A percentile compares a stretch with the other conserved stretches of the same genome.
Evolutionary conservation across 53 echinoderm and acorn worm species (phyloP).

Genomic region (Paelopatides confundens): DNA sequence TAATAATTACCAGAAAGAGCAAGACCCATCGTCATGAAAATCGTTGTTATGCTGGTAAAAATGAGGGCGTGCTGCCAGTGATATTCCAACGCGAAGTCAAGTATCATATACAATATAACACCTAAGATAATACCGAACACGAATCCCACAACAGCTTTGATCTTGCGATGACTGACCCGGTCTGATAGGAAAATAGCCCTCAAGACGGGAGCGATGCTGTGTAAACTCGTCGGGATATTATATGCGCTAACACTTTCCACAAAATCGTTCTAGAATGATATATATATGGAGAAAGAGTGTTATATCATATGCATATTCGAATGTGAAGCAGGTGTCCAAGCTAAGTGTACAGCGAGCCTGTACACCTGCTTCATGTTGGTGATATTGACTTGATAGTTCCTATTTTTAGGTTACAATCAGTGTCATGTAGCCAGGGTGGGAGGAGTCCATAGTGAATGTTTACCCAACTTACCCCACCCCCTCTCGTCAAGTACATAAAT

Average conservation of each 20-base stretch:
- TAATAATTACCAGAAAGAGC: slow-evolving; percentile 80
- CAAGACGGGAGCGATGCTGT: slow-evolving; percentile 52
- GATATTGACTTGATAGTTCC: too few relatives aligned
- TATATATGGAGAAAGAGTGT: too few relatives aligned
- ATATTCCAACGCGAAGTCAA: slow-evolving; percentile 82
- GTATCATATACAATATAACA: slow-evolving; percentile 70
- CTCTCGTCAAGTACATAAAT: too few relatives aligned
- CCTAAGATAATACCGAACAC: slow-evolving; percentile 80
- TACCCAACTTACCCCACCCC: too few relatives aligned
- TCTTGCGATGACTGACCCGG: slow-evolving; percentile 64
- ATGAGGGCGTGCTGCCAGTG: slow-evolving; percentile 66
- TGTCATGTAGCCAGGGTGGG: too few relatives aligned
- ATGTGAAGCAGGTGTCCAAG: too few relatives aligned
- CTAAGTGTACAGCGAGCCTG: too few relatives aligned
- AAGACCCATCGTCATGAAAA: slow-evolving; percentile 74
- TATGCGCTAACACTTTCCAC: too few relatives aligned
- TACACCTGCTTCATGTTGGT: too few relatives aligned
- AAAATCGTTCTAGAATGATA: not conserved
- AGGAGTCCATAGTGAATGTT: too few relatives aligned
- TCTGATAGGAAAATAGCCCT: slow-evolving; percentile 81
- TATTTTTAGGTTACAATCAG: too few relatives aligned
- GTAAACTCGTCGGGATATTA: not conserved
- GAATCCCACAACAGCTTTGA: slow-evolving; percentile 83
- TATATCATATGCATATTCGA: too few relatives aligned
- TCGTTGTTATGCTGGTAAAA: slow-evolving; percentile 65